These are phyloP conservation scores for Amphimallon solstitiale DNA, from an alignment of 2,888 invertebrate species.

Conservation along the genomic window DNA sequence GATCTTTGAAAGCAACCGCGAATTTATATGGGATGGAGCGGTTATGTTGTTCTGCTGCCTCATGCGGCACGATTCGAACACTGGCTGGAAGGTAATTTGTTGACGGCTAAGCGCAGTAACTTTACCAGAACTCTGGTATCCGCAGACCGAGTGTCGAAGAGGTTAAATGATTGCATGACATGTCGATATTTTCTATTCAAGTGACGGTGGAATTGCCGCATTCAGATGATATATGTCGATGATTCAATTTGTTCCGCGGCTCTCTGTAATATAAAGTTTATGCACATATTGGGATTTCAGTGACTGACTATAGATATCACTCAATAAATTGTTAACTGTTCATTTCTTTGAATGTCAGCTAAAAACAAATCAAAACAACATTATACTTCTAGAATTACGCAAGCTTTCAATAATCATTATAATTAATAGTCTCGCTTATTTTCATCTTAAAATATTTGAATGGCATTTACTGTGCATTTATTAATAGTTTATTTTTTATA, in stretches of 20 bases:
- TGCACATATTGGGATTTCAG: background rate
- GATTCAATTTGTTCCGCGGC: constrained; percentile 21
- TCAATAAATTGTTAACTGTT: no score
- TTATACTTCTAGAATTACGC: no score
- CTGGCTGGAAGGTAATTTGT: constrained; percentile 9
- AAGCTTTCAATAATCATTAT: no score
- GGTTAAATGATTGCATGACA: constrained; percentile 16
- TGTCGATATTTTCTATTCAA: constrained; percentile 24
- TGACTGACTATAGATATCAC: no score
- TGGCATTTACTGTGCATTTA: no score
- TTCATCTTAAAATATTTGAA: no score
- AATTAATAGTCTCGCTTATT: no score
- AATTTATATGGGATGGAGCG: constrained; percentile 2
- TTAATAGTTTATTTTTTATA: no score
- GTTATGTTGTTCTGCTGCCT: constrained; percentile 6
- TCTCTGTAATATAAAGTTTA: background rate
- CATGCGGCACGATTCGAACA: background rate
- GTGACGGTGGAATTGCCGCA: background rate
- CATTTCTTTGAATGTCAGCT: no score
- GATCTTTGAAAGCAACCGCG: background rate
- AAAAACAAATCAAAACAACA: no score
- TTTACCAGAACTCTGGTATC: constrained; percentile 3
- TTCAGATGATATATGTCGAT: constrained; percentile 9
- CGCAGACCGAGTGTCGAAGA: constrained; percentile 1
- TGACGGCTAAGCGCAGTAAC: constrained; percentile 3